Percentiles rank a stretch among this genome's conserved stretches.
These are phyloP conservation scores for Patella depressa DNA, from an alignment of 2,888 invertebrate genomes.

Conservation along the genomic window DNA sequence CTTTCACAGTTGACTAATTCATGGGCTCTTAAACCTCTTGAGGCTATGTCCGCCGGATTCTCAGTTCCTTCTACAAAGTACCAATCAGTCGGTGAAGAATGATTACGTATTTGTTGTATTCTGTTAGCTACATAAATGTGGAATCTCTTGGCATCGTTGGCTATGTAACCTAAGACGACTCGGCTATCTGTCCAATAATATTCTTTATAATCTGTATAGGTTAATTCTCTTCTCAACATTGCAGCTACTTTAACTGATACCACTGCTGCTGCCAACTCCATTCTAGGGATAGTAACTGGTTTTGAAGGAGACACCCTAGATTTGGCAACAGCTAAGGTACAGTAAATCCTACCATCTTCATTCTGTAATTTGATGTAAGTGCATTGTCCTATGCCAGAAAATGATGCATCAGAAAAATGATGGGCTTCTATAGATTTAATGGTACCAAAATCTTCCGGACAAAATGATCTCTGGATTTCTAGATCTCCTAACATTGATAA, in stretches of 20 bases:
- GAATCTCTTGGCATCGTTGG: not conserved
- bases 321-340: not conserved
- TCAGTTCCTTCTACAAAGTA: not conserved
- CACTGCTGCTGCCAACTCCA: not conserved
- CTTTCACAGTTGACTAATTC: not conserved
- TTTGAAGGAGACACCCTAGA: not conserved
- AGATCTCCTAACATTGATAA: not conserved
- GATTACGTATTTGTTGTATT: not conserved
- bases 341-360: not conserved
- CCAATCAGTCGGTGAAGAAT: not conserved
- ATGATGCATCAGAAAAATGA: constrained; percentile 15
- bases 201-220: not conserved
- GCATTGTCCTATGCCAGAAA: not conserved
- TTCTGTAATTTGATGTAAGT: constrained; percentile 11
- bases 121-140: not conserved
- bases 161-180: not conserved
- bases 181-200: not conserved
- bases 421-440: not conserved
- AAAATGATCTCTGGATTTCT: not conserved
- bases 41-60: constrained; percentile 17
- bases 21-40: constrained; percentile 25
- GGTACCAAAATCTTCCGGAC: not conserved
- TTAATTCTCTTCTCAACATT: not conserved
- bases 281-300: not conserved
- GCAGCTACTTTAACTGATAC: not conserved